Evolutionary conservation across 1,140 invertebrate genomes (phyloP).

Genomic region (Drosophila pseudoobscura): DNA sequence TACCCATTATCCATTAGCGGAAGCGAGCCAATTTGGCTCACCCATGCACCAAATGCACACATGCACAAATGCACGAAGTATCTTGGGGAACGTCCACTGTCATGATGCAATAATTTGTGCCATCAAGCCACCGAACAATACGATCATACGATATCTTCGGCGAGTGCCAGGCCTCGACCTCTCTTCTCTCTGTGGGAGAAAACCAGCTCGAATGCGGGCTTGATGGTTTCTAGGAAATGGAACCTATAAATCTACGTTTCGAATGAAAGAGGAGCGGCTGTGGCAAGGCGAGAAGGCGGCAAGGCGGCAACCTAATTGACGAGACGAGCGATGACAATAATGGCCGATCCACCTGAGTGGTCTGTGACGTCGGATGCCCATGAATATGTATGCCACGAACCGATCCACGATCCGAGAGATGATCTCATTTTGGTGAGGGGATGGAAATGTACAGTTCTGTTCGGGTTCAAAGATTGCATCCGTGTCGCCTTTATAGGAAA

Average conservation of each 20-base stretch:
- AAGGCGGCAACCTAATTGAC: conserved; percentile 42
- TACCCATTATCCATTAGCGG: conserved; percentile 53
- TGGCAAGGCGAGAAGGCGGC: conserved; percentile 31
- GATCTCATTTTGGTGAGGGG: conserved; percentile 26
- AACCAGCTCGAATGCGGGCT: conserved; percentile 15
- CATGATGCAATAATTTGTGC: conserved; percentile 74
- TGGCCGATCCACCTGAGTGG: conserved; percentile 29
- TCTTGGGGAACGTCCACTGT: conserved; percentile 34
- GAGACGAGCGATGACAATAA: conserved; percentile 37
- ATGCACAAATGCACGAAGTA: conserved; percentile 26
- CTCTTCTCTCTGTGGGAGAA: conserved; percentile 24
- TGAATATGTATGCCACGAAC: conserved; percentile 37
- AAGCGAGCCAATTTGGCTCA: conserved; percentile 64
- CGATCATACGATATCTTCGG: conserved; percentile 50
- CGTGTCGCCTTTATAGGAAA: conserved; percentile 33
- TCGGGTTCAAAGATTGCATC: conserved; percentile 57
- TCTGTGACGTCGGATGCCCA: conserved; percentile 42
- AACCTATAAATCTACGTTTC: conserved; percentile 48
- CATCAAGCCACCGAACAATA: conserved; percentile 34
- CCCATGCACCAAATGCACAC: conserved; percentile 23
- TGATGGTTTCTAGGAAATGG: conserved; percentile 55
- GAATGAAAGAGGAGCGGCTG: conserved; percentile 34
- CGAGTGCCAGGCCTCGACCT: conserved; percentile 49
- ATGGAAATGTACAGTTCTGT: conserved; percentile 24
- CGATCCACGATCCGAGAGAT: conserved; percentile 24